Evolutionary conservation across 2,888 invertebrate species (phyloP).

Genomic region (Synergus itoensis): DNA sequence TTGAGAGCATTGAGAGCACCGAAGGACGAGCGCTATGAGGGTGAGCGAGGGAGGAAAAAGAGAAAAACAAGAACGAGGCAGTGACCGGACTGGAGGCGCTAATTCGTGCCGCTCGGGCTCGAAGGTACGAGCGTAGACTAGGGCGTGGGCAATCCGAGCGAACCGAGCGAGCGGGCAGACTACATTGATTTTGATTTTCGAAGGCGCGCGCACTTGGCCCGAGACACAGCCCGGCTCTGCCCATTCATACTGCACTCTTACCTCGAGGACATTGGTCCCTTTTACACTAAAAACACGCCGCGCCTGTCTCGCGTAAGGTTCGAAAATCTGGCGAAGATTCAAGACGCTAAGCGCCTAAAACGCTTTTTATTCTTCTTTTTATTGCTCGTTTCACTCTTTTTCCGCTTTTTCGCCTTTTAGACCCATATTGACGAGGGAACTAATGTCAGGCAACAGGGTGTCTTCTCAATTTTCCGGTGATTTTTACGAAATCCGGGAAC

Average conservation of each 20-base stretch:
- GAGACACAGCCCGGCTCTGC: conserved; percentile 55
- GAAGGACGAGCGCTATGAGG: conserved; percentile 22
- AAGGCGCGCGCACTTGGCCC: conserved; percentile 69
- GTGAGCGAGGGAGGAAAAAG: conserved; percentile 29
- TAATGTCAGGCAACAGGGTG: not conserved
- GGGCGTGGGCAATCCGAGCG: conserved; percentile 68
- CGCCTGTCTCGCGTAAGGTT: conserved; percentile 23
- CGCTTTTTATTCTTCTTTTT: conserved; percentile 31
- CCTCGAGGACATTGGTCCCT: conserved; percentile 54
- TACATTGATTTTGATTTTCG: conserved; percentile 76
- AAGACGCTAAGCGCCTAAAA: conserved; percentile 31
- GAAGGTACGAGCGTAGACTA: conserved; percentile 58
- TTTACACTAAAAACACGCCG: conserved; percentile 28
- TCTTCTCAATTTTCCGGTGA: too few species aligned
- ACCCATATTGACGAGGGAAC: conserved; percentile 6
- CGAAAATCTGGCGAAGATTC: conserved; percentile 23
- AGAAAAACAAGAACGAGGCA: conserved; percentile 45
- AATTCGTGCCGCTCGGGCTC: conserved; percentile 35
- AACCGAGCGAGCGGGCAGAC: conserved; percentile 58
- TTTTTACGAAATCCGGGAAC: too few species aligned
- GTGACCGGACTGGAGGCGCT: conserved; percentile 39
- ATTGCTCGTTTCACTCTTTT: not conserved
- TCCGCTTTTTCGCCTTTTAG: not conserved
- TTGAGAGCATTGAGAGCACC: not conserved
- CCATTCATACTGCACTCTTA: conserved; percentile 62